Conservation (phyloP, 2,888 invertebrate species). For the Mythimna ferrago region DNA sequence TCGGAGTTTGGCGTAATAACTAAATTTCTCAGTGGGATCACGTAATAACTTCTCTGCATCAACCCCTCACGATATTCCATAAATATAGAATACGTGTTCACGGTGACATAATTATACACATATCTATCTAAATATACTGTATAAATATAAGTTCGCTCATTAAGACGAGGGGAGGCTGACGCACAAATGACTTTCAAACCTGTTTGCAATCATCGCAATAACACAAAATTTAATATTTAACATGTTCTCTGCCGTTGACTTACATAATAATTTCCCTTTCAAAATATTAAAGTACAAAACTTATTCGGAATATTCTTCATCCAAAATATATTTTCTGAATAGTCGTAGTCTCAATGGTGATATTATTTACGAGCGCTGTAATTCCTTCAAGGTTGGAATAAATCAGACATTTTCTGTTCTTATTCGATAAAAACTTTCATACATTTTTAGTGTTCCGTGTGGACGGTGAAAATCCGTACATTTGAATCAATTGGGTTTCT, state of each 20-base stretch:
- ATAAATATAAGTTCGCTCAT: constrained; percentile 43
- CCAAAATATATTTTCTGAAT: constrained; percentile 51
- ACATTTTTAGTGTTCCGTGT: constrained; percentile 50
- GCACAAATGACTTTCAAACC: constrained; percentile 46
- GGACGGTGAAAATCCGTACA: constrained; percentile 42
- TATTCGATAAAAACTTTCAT: constrained; percentile 59
- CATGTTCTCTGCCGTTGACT: constrained; percentile 17
- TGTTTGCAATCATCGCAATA: constrained; percentile 47
- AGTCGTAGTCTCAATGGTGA: constrained; percentile 50
- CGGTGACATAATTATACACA: constrained; percentile 33
- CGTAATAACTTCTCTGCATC: constrained; percentile 8
- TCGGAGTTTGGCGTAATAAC: constrained; percentile 2
- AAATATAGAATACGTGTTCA: constrained; percentile 29
- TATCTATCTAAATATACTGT: constrained; percentile 44
- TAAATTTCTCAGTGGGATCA: constrained; percentile 20
- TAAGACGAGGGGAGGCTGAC: constrained; percentile 44
- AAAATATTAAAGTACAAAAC: constrained; percentile 35
- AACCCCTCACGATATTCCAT: constrained; percentile 20
- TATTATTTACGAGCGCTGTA: constrained; percentile 60
- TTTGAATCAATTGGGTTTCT: constrained; percentile 51
- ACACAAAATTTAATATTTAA: constrained; percentile 47
- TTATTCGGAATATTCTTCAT: constrained; percentile 43
- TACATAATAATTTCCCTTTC: constrained; percentile 50
- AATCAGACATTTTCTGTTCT: constrained; percentile 55
- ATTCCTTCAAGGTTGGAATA: constrained; percentile 59